These are phyloP conservation scores for Coptotermes formosanus DNA, from an alignment of 1,140 invertebrate genomes.

Conservation along the genomic window DNA sequence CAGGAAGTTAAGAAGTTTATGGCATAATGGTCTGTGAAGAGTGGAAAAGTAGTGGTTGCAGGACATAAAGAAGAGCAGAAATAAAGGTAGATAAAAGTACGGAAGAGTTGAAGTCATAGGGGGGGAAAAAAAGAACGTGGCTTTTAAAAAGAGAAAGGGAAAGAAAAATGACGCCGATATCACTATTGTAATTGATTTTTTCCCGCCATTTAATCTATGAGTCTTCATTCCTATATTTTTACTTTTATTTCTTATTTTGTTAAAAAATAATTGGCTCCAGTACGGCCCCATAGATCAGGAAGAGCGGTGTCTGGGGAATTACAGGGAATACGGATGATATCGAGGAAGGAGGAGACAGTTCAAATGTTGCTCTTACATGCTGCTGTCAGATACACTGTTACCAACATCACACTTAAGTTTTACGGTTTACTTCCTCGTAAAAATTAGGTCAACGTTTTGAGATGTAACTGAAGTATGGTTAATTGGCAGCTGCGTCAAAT, in stretches of 20 bases:
- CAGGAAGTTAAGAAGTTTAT: background rate
- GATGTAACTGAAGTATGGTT: too few relatives aligned
- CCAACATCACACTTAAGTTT: background rate
- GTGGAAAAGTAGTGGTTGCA: background rate
- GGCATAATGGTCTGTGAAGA: background rate
- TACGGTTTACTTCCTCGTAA: too few relatives aligned
- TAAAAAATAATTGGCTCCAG: background rate
- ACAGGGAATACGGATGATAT: background rate
- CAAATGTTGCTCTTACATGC: background rate
- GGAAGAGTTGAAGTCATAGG: background rate
- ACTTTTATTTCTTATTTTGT: background rate
- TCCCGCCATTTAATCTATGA: background rate
- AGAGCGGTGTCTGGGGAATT: background rate
- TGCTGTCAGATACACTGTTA: background rate
- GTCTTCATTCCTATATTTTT: background rate
- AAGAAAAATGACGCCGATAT: background rate
- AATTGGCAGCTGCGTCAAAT: too few relatives aligned
- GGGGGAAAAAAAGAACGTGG: background rate
- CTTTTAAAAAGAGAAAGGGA: background rate
- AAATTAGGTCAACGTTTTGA: too few relatives aligned
- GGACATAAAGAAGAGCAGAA: background rate
- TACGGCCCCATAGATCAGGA: background rate
- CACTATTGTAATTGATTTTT: slow-evolving; percentile 3
- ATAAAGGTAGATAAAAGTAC: background rate
- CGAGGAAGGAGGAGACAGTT: background rate